A percentile compares a stretch with the other conserved stretches of the same genome.
Evolutionary conservation across 2,113 vertebrate species (phyloP).

Genomic region (Passer domesticus): DNA sequence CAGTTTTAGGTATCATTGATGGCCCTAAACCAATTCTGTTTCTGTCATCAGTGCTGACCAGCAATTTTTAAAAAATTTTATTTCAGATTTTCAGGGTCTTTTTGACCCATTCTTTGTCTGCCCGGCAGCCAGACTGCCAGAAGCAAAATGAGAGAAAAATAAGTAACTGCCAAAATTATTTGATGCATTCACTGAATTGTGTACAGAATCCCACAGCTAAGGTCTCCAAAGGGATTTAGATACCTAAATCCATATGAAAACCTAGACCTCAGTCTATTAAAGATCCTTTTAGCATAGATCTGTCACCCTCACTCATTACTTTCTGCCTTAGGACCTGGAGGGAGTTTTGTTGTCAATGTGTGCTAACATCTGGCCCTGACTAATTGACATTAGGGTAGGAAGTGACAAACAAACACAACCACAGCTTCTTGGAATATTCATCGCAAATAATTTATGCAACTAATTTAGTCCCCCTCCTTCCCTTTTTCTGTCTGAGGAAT

Average conservation of each 20-base stretch:
- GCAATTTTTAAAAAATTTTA: neutral
- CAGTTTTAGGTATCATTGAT: neutral
- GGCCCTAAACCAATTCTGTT: neutral
- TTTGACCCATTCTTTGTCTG: neutral
- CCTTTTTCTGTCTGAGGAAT: neutral
- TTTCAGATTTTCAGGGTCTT: neutral
- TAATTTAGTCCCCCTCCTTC: neutral
- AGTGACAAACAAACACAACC: constrained; percentile 34
- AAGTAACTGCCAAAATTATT: neutral
- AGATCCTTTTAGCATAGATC: constrained; percentile 16
- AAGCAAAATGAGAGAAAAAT: neutral
- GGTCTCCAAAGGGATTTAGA: constrained; percentile 6
- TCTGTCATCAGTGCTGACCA: neutral
- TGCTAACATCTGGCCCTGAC: constrained; percentile 41
- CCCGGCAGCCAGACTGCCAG: neutral
- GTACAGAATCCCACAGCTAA: neutral
- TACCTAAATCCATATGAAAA: neutral
- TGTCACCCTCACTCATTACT: constrained; percentile 17
- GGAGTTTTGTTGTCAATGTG: constrained; percentile 9
- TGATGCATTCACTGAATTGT: neutral
- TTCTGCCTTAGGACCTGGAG: constrained; percentile 3
- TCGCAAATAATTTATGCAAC: constrained; percentile 41
- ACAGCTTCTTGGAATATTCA: constrained; percentile 11
- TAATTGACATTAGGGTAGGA: constrained; percentile 43
- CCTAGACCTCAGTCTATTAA: neutral